These are phyloP conservation scores for Anthoscopus minutus DNA, from an alignment of 2,113 vertebrate genomes.

Conservation along the genomic window DNA sequence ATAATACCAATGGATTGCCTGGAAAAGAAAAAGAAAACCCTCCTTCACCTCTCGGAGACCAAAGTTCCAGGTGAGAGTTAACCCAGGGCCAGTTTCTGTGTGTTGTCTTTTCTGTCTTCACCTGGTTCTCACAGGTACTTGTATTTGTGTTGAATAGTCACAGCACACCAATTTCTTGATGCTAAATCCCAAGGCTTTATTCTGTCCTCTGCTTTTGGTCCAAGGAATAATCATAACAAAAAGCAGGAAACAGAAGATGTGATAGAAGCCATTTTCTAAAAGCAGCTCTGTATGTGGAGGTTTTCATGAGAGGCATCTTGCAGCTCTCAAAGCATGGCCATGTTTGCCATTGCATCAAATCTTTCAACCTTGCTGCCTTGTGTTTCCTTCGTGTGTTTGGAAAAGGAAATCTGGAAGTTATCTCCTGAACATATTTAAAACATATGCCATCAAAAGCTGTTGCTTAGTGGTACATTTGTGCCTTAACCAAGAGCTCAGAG, in stretches of 20 bases:
- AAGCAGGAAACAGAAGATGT: neutral
- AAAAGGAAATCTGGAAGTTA: neutral
- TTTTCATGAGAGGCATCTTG: neutral
- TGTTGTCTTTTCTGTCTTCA: neutral
- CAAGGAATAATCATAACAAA: neutral
- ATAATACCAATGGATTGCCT: neutral
- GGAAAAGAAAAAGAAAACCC: neutral
- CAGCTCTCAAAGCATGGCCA: neutral
- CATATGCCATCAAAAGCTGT: neutral
- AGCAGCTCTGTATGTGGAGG: neutral
- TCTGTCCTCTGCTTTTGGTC: neutral
- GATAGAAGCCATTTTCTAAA: neutral
- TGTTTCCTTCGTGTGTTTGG: neutral
- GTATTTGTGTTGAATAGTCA: neutral
- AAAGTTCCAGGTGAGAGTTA: neutral
- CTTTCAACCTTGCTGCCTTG: neutral
- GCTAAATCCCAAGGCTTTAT: neutral
- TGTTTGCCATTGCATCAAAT: neutral
- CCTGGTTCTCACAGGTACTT: neutral
- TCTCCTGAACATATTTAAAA: neutral
- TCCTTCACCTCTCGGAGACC: neutral
- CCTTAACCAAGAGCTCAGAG: neutral
- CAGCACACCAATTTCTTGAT: neutral
- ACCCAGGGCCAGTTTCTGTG: neutral
- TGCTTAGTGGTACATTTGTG: neutral